Conservation (phyloP, 2,797 vertebrate species). For the Benthosema pterotum region DNA sequence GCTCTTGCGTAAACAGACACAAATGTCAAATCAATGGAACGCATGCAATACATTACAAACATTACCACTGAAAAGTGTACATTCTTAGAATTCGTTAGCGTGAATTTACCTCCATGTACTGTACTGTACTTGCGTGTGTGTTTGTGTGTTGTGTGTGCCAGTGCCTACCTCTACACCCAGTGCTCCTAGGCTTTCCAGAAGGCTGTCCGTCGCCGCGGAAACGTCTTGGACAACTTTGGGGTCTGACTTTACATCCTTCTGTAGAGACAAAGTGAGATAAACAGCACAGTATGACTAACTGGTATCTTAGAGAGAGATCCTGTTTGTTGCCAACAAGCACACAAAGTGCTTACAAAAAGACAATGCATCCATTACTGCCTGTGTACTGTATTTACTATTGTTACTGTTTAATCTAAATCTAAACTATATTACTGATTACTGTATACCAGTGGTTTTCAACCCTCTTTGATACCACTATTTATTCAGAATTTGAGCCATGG, state of each 20-base stretch:
- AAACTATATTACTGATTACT: no score
- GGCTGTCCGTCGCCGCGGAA: conserved; percentile 81
- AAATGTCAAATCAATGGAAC: no score
- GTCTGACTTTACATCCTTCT: conserved; percentile 84
- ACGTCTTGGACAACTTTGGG: conserved; percentile 83
- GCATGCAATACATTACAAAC: conserved; percentile 13
- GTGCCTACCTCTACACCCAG: conserved; percentile 88
- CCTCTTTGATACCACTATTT: no score
- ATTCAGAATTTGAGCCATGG: no score
- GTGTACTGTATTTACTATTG: no score
- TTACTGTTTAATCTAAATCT: no score
- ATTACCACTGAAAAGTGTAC: conserved; percentile 35
- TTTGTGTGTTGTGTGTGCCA: conserved; percentile 1
- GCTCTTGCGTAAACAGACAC: no score
- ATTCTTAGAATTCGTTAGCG: conserved; percentile 18
- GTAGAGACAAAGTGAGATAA: conserved; percentile 53
- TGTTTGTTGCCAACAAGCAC: no score
- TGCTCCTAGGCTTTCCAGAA: conserved; percentile 84
- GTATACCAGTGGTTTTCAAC: no score
- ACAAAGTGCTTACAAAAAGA: no score
- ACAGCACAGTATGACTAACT: not conserved
- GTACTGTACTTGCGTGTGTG: conserved; percentile 1
- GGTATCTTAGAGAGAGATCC: not conserved
- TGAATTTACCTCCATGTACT: no score
- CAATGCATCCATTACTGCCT: no score